Evolutionary conservation across 2,113 vertebrate species (phyloP).

Genomic region (Oryzias celebensis): DNA sequence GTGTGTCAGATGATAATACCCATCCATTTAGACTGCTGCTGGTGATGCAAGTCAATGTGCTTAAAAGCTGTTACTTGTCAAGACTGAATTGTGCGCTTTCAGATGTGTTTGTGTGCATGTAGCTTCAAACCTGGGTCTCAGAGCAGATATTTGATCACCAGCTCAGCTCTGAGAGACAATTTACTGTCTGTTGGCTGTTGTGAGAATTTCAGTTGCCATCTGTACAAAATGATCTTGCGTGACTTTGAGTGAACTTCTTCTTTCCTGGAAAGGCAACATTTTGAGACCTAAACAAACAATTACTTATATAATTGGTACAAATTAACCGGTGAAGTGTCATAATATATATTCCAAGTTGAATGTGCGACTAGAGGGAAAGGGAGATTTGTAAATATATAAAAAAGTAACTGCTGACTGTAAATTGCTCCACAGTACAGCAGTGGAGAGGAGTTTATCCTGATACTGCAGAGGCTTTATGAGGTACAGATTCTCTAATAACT

Average conservation of each 20-base stretch:
- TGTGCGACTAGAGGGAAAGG: neutral
- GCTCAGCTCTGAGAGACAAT: slow-evolving; percentile 59
- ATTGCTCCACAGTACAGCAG: slow-evolving; percentile 26
- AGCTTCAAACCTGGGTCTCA: slow-evolving; percentile 41
- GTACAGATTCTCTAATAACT: slow-evolving; percentile 43
- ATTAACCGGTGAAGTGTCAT: neutral
- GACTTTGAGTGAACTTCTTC: slow-evolving; percentile 52
- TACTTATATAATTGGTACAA: slow-evolving; percentile 15
- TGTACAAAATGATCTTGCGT: slow-evolving; percentile 41
- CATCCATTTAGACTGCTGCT: slow-evolving; percentile 54
- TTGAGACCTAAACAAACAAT: slow-evolving; percentile 1
- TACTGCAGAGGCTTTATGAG: slow-evolving; percentile 52
- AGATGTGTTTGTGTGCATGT: slow-evolving; percentile 30
- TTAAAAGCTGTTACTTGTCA: slow-evolving; percentile 63
- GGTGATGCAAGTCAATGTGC: slow-evolving; percentile 58
- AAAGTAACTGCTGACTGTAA: slow-evolving; percentile 17
- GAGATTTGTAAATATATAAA: neutral
- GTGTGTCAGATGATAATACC: slow-evolving; percentile 49
- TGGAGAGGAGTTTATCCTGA: slow-evolving; percentile 38
- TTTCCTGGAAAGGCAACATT: slow-evolving; percentile 15
- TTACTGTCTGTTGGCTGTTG: slow-evolving; percentile 47
- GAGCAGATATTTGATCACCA: slow-evolving; percentile 56
- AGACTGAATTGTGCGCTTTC: slow-evolving; percentile 46
- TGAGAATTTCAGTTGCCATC: slow-evolving; percentile 37
- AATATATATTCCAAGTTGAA: neutral